Conservation (phyloP, 2,888 invertebrate genomes). For the Hirtodrosophila duncani region DNA sequence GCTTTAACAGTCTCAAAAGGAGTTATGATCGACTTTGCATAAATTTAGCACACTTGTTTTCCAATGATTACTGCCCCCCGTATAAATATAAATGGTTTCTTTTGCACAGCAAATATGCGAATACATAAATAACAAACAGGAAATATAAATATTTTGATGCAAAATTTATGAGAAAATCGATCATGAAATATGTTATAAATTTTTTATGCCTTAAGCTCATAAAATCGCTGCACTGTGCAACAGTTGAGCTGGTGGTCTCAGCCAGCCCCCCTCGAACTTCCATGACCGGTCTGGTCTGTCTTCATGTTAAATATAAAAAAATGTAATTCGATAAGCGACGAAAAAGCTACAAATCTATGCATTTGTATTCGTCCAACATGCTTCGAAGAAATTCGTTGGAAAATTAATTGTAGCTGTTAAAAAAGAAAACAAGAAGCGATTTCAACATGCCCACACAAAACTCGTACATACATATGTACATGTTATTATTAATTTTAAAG, state of each 20-base stretch:
- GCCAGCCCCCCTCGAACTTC: conserved; percentile 17
- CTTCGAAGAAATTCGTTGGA: conserved; percentile 39
- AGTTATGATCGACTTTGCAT: too few relatives aligned
- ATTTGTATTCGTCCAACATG: background rate
- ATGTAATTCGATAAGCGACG: conserved; percentile 52
- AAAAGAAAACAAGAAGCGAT: conserved; percentile 37
- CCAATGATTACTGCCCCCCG: too few relatives aligned
- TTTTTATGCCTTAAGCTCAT: conserved; percentile 2
- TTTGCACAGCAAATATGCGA: too few relatives aligned
- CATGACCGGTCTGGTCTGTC: conserved; percentile 31
- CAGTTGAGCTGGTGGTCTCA: conserved; percentile 41
- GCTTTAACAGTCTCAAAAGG: too few relatives aligned
- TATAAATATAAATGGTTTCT: too few relatives aligned
- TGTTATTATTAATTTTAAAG: background rate
- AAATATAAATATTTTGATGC: too few relatives aligned
- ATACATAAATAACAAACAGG: too few relatives aligned
- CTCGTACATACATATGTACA: background rate
- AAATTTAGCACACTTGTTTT: too few relatives aligned
- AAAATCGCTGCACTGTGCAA: conserved; percentile 35
- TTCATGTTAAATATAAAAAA: conserved; percentile 42
- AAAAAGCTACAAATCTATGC: conserved; percentile 2
- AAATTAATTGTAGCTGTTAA: conserved; percentile 48
- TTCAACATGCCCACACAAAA: conserved; percentile 29
- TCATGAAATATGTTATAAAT: too few relatives aligned
- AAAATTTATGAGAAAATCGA: too few relatives aligned